Percentiles rank a stretch among this genome's conserved stretches.
Evolutionary conservation across 2,888 invertebrate species (phyloP).

Genomic region (Heliconius charithonia): DNA sequence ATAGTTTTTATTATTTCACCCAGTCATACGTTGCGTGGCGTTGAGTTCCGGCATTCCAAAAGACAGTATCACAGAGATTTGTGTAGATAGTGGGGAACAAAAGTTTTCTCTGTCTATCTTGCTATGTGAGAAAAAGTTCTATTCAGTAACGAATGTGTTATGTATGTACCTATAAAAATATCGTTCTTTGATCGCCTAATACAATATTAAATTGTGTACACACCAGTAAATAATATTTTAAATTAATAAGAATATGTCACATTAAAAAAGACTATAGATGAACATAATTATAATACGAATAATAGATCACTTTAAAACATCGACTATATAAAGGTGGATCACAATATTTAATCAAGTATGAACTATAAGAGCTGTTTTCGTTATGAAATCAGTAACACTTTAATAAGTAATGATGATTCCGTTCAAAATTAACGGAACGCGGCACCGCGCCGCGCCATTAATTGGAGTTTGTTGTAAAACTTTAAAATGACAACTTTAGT

Average conservation of each 20-base stretch:
- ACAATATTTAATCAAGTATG: not conserved
- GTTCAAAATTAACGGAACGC: constrained; percentile 36
- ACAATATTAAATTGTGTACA: too few relatives aligned
- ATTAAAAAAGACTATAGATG: not conserved
- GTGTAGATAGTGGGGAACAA: too few relatives aligned
- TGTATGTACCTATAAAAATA: too few relatives aligned
- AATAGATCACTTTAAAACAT: not conserved
- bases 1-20: not conserved
- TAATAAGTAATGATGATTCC: constrained; percentile 41
- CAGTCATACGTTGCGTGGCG: too few relatives aligned
- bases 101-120: too few relatives aligned
- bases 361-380: not conserved
- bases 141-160: too few relatives aligned
- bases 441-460: constrained; percentile 26
- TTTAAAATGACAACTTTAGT: constrained; percentile 43
- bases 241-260: not conserved
- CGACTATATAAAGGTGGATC: not conserved
- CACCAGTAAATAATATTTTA: not conserved
- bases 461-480: constrained; percentile 39
- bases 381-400: constrained; percentile 45
- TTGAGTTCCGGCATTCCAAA: too few relatives aligned
- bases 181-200: too few relatives aligned
- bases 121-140: too few relatives aligned
- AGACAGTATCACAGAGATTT: too few relatives aligned
- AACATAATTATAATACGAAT: not conserved